Evolutionary conservation across 2,888 invertebrate genomes (phyloP), one percentile per base, ranked within the genome.

Genomic region (Uropetala carovei): DNA sequence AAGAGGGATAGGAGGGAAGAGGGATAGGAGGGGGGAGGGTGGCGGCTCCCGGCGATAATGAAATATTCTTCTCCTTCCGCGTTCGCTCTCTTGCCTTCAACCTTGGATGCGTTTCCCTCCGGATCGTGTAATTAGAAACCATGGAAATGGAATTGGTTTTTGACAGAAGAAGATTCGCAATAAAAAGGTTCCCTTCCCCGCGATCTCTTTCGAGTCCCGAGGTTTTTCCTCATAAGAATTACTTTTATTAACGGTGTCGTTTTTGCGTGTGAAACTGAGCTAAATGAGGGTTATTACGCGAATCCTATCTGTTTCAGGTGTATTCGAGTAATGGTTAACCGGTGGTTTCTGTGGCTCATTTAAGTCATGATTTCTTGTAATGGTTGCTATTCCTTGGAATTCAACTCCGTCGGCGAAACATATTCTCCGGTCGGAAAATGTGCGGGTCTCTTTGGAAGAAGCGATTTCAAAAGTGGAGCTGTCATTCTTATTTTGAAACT

Each of bases 21-120:
- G 43, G 43, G 43, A 43, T 43, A 43, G 13, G 83, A 16, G 9
- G 83, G 27, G 18, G 83, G 18, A 27, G 83, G 14, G 60, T 22
- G 43, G 86, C 59, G 14, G 60, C 27, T 8, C 59, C 43, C 16
- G 89, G 86, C 30, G 59, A 60, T 89, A 89, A 89, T 89, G 89
- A 89, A 89, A 89, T 89, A 89, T 43, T 60, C 86, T 22, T 5
- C 27, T 11, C 64, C 16, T 18, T 10, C 89, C 16, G n/a, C n/a
- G 60, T 43, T 10, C 16, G 43, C 43, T 43, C 86, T 60, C 86
- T 60, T 60, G 27, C 58, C 60, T 60, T 58, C 59, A 60, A 60
- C 30, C 57, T 27, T 60, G 14, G 89, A 30, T 89, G 64, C 43
- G 59, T 89, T 64, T 64, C 30, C 43, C 18, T 27, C 83, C 83